Conservation (phyloP, 2,888 invertebrate genomes). For the Spisula solida region DNA sequence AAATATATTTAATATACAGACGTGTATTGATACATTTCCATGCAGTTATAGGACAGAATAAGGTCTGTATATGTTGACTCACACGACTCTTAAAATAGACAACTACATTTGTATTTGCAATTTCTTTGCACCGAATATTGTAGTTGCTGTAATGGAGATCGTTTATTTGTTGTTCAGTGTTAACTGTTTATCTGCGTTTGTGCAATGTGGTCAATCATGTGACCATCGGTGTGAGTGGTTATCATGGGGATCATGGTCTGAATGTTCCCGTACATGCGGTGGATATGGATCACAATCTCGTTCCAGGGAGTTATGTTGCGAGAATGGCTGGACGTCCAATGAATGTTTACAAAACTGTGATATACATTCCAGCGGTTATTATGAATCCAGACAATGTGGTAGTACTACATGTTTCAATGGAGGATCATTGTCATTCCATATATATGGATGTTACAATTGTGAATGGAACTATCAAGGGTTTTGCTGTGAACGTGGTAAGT, state of each 20-base stretch:
- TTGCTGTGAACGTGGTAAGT: not conserved
- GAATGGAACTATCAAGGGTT: not conserved
- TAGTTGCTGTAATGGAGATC: not conserved
- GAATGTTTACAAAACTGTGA: not conserved
- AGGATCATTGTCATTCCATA: not conserved
- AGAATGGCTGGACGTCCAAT: too few relatives aligned
- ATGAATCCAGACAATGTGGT: not conserved
- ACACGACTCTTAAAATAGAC: too few relatives aligned
- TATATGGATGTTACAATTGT: constrained; percentile 5
- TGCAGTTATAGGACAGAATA: too few relatives aligned
- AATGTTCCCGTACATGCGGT: not conserved
- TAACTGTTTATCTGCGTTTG: not conserved
- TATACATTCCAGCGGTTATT: not conserved
- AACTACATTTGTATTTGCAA: too few relatives aligned
- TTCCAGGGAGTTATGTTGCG: not conserved
- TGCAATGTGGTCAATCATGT: not conserved
- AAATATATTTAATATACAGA: too few relatives aligned
- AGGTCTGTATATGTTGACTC: too few relatives aligned
- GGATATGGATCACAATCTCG: not conserved
- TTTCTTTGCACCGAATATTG: too few relatives aligned
- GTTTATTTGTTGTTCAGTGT: not conserved
- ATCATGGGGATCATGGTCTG: not conserved
- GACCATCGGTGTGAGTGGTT: not conserved
- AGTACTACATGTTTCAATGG: not conserved
- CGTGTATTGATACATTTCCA: too few relatives aligned